Percentiles rank a stretch among this genome's conserved stretches.
phyloP scores from a whole-genome alignment of 2,797 vertebrate genomes.

The Sebastes nivosus region DNA sequence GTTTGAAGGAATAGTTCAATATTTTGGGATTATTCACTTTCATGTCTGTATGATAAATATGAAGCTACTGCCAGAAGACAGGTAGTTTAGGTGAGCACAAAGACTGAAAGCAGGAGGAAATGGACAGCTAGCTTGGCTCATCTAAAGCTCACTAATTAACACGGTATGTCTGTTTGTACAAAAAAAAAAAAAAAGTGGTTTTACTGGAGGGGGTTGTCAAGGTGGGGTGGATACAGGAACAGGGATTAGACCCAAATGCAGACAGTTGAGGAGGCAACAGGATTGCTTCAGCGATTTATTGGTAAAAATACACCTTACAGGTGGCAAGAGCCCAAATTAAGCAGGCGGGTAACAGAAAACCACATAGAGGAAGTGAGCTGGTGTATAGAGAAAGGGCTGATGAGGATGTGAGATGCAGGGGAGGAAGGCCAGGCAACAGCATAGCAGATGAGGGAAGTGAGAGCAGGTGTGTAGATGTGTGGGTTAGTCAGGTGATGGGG shows the following conservation, averaged over 20 bases:
- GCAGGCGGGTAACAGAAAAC: background rate
- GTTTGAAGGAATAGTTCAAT: too few species aligned
- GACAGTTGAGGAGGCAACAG: background rate
- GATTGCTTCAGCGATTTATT: background rate
- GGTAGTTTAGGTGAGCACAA: too few species aligned
- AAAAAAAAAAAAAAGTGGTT: too few species aligned
- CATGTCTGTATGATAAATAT: background rate
- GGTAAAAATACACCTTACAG: background rate
- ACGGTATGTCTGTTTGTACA: background rate
- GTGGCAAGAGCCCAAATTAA: background rate
- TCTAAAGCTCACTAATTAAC: background rate
- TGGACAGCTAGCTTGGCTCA: too few species aligned
- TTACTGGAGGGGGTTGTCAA: background rate
- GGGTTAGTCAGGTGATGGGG: background rate
- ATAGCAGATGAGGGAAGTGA: too few species aligned
- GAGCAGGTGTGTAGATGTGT: background rate
- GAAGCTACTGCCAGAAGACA: too few species aligned
- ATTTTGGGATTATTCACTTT: background rate
- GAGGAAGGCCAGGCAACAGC: background rate
- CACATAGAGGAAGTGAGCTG: background rate
- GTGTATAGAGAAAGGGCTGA: background rate
- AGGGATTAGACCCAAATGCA: background rate
- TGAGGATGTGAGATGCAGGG: background rate
- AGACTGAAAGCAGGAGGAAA: too few species aligned
- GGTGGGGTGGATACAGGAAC: background rate